Conservation (phyloP, 2,113 vertebrate species). For the Hyaena hyaena region DNA sequence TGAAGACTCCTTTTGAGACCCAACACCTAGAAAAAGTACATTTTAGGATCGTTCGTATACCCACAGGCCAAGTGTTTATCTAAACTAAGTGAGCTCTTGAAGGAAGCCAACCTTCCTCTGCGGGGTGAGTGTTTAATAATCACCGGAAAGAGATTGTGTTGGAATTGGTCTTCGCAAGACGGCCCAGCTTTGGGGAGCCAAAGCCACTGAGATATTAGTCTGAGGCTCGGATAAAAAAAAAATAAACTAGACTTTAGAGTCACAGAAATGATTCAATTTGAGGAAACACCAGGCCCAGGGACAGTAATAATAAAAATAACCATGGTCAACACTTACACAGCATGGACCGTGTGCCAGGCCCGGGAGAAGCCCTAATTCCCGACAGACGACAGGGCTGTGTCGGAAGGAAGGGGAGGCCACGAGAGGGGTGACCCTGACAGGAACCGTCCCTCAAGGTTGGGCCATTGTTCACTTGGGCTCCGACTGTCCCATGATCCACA, state of each 20-base stretch:
- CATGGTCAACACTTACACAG: conserved; percentile 23
- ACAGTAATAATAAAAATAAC: conserved; percentile 71
- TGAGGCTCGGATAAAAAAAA: conserved; percentile 57
- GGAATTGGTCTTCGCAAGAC: conserved; percentile 48
- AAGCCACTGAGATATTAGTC: conserved; percentile 35
- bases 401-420: conserved; percentile 55
- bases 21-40: background rate
- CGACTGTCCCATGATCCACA: background rate
- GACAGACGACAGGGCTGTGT: conserved; percentile 12
- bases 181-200: background rate
- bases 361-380: background rate
- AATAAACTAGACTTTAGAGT: conserved; percentile 66
- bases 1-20: background rate
- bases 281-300: conserved; percentile 69
- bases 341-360: background rate
- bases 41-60: background rate
- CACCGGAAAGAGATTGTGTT: conserved; percentile 57
- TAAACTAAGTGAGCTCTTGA: conserved; percentile 58
- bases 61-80: conserved; percentile 54
- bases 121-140: conserved; percentile 56
- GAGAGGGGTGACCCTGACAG: conserved; percentile 16
- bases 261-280: conserved; percentile 57
- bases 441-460: background rate
- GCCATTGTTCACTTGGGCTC: conserved; percentile 55
- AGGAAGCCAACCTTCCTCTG: conserved; percentile 17